Conservation (phyloP, 2,113 vertebrate species). For the Pholis gunnellus region DNA sequence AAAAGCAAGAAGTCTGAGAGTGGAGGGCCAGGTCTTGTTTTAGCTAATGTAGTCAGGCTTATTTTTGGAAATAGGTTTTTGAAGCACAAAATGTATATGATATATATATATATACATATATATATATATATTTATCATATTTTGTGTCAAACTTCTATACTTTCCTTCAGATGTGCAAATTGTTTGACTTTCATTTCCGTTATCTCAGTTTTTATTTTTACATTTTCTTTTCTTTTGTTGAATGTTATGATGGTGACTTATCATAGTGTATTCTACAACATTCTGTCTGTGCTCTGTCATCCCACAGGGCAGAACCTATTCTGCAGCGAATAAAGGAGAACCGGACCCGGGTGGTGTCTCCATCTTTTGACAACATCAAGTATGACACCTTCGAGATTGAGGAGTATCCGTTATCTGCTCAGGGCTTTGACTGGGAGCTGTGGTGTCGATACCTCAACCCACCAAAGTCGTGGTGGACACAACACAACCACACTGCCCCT, state of each 20-base stretch:
- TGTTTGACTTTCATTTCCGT: neutral
- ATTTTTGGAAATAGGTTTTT: no score
- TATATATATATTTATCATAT: neutral
- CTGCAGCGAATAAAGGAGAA: constrained; percentile 94
- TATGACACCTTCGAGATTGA: constrained; percentile 97
- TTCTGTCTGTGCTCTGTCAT: neutral
- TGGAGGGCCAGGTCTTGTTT: no score
- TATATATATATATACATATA: no score
- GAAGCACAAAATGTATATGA: no score
- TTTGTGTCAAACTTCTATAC: neutral
- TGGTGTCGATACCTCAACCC: constrained; percentile 98
- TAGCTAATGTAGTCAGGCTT: no score
- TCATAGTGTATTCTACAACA: neutral
- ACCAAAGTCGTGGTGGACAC: constrained; percentile 95
- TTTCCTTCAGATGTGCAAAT: neutral
- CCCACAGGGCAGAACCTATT: constrained; percentile 93
- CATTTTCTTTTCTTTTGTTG: neutral
- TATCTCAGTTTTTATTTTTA: neutral
- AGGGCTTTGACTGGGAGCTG: constrained; percentile 98
- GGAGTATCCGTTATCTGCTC: constrained; percentile 94
- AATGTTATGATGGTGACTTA: neutral
- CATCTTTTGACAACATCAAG: constrained; percentile 98
- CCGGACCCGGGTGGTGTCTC: constrained; percentile 92
- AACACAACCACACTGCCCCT: constrained; percentile 92
- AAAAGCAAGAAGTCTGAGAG: no score